Percentiles rank a stretch among this genome's conserved stretches.
Conservation (phyloP, 1,140 invertebrate species). For the Drosophila littoralis region DNA sequence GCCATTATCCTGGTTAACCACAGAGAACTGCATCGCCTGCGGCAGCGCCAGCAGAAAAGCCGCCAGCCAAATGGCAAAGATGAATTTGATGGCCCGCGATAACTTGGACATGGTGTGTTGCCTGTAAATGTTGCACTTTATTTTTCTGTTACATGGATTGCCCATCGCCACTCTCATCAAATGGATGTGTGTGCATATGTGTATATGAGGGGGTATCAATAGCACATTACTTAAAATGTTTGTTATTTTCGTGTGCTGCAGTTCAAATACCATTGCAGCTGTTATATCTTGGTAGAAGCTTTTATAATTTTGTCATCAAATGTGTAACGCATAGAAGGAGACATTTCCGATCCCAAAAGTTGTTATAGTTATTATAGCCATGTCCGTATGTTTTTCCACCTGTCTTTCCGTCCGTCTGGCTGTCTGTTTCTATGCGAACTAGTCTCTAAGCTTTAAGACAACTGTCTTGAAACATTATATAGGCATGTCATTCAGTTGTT, state of each 20-base stretch:
- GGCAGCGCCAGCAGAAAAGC: slow-evolving; percentile 91
- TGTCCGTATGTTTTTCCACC: too few species aligned
- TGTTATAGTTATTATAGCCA: too few species aligned
- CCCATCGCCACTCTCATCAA: not conserved
- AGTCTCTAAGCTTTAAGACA: too few species aligned
- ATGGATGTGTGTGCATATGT: not conserved
- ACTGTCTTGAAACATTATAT: too few species aligned
- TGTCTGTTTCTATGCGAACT: too few species aligned
- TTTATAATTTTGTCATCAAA: too few species aligned
- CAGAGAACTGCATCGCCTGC: slow-evolving; percentile 90
- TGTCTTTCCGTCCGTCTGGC: too few species aligned
- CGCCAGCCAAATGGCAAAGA: slow-evolving; percentile 89
- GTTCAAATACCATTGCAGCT: not conserved
- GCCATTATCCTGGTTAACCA: slow-evolving; percentile 85
- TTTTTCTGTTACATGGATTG: not conserved
- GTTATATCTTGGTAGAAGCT: too few species aligned
- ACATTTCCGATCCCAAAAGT: too few species aligned
- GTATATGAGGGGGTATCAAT: not conserved
- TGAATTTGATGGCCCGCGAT: slow-evolving; percentile 89
- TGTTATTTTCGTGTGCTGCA: not conserved
- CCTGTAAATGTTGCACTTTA: slow-evolving; percentile 49
- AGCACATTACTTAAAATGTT: not conserved
- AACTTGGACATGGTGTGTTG: slow-evolving; percentile 93
- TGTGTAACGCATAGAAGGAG: too few species aligned
- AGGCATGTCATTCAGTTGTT: too few species aligned